Evolutionary conservation across 2,888 invertebrate species (phyloP).

Genomic region (Eugnorisma glareosa): DNA sequence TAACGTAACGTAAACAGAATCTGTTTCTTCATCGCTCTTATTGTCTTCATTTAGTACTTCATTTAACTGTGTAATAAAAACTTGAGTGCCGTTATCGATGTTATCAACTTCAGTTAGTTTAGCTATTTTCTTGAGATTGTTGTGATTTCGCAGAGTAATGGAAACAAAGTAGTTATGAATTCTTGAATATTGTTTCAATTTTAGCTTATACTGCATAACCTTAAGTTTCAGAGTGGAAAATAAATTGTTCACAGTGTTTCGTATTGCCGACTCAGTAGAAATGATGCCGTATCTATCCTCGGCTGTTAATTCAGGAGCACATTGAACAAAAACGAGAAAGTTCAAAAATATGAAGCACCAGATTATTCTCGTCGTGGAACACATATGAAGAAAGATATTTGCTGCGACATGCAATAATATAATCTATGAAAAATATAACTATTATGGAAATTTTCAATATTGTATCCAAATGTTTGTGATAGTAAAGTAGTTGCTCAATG

Average conservation of each 20-base stretch:
- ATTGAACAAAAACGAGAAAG: constrained; percentile 42
- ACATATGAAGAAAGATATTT: constrained; percentile 54
- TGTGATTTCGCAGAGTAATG: constrained; percentile 73
- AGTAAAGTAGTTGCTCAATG: constrained; percentile 55
- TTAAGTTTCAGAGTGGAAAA: constrained; percentile 74
- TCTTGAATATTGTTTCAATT: constrained; percentile 72
- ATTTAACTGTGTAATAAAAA: constrained; percentile 75
- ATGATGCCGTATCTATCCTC: constrained; percentile 68
- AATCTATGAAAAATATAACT: constrained; percentile 25
- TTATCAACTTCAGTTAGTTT: constrained; percentile 70
- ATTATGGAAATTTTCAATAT: constrained; percentile 25
- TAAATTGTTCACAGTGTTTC: constrained; percentile 73
- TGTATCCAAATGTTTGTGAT: constrained; percentile 36
- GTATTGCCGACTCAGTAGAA: constrained; percentile 71
- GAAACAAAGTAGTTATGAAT: constrained; percentile 78
- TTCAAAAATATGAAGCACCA: constrained; percentile 53
- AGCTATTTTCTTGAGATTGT: constrained; percentile 73
- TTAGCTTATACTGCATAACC: constrained; percentile 64
- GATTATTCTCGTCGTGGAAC: constrained; percentile 40
- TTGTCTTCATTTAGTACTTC: constrained; percentile 74
- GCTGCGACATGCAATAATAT: constrained; percentile 24
- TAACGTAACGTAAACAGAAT: constrained; percentile 62
- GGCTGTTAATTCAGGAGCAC: constrained; percentile 65
- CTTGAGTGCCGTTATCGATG: constrained; percentile 69
- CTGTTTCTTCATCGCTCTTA: constrained; percentile 56